Conservation (phyloP, 1,140 invertebrate species). For the Caligus rogercresseyi region DNA sequence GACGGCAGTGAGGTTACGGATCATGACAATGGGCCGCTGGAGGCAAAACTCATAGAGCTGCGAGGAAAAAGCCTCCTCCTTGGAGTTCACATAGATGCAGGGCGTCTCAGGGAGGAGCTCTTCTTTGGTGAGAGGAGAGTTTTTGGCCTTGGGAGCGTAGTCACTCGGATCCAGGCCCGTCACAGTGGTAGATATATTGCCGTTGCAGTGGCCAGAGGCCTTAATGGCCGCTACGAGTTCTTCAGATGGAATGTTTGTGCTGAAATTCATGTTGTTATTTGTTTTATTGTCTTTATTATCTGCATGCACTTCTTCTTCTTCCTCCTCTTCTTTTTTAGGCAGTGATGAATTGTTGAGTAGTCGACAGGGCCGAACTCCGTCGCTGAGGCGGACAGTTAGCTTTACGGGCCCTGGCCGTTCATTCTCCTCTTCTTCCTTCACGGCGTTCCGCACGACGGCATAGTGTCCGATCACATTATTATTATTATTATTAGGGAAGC, state of each 20-base stretch:
- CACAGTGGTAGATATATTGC: background rate
- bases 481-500: no score
- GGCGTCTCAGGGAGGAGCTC: slow-evolving; percentile 70
- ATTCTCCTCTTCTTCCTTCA: background rate
- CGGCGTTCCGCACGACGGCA: background rate
- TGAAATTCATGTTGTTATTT: no score
- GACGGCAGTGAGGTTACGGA: slow-evolving; percentile 73
- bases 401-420: background rate
- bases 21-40: slow-evolving; percentile 84
- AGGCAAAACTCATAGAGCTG: slow-evolving; percentile 92
- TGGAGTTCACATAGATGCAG: slow-evolving; percentile 76
- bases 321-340: background rate
- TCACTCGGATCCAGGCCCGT: background rate
- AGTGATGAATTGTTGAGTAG: background rate
- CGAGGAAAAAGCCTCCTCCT: slow-evolving; percentile 86
- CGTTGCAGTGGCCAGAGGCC: background rate
- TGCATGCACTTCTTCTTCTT: background rate
- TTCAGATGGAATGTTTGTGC: background rate
- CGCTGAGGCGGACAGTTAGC: background rate
- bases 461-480: no score
- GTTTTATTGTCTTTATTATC: no score
- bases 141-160: slow-evolving; percentile 23
- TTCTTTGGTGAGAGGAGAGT: slow-evolving; percentile 48
- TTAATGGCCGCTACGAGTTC: background rate
- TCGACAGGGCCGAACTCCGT: background rate